Evolutionary conservation across 2,888 invertebrate genomes (phyloP), one percentile per base, ranked within the genome.

Genomic region (Chaitophorus viminalis): DNA sequence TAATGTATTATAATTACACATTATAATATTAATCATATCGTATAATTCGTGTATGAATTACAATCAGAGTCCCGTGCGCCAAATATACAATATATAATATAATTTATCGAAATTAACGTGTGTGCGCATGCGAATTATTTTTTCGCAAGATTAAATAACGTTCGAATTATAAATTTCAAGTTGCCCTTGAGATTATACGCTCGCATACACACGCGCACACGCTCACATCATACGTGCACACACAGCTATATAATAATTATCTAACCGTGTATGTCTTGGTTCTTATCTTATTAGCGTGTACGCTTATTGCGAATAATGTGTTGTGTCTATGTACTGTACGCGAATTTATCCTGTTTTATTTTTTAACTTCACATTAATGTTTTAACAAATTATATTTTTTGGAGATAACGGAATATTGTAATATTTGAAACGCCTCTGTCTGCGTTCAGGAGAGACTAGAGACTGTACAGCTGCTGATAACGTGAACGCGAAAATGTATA

Each of bases 131-230:
- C 72, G n/a, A 72, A 72, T 72, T 74, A 60, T 74, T 79, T 70
- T 70, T 74, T 54, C 54, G 72, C 72, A 72, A 74, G n/a, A 74
- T 74, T 82, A 82, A n/a, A 33, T 82, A 36, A 60, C 36, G 60
- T 83, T 39, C 36, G 74, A 74, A 83, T 72, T 72, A 82, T 52
- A 82, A 76, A 65, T 84, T 84, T 84, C 83, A 84, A 84, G 75
- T 84, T 84, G 83, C 83, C 83, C 83, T 84, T 84, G 83, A 84
- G 83, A 75, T 84, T 75, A 83, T 36, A 33, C 46, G 39, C 39
- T 33, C 52, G 33, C 52, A 17, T 1, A n/a, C 4, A 14, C 46
- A 46, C 25, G 2, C 68, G 14, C 68, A 25, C n/a, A 11, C 65
- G 5, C 21, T 11, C 46, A 4, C 5, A 33, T 17, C 8, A 25